These are phyloP conservation scores for Eristalinus aeneus DNA, from an alignment of 2,888 invertebrate genomes.

Conservation along the genomic window DNA sequence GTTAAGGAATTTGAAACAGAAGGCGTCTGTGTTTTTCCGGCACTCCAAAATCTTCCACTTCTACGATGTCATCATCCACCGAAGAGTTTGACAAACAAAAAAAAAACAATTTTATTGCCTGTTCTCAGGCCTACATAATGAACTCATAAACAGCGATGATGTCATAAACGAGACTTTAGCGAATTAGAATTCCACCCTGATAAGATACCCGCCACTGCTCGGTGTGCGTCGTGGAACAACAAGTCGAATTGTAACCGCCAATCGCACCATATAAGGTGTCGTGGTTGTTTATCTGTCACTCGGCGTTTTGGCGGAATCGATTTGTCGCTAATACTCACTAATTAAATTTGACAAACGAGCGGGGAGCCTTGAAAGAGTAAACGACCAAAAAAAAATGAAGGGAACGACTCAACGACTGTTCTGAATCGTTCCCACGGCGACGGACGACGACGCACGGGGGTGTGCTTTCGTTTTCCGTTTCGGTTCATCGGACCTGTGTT, in stretches of 20 bases:
- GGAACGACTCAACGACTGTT: not conserved
- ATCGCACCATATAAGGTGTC: conserved; percentile 39
- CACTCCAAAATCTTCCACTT: not conserved
- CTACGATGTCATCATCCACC: not conserved
- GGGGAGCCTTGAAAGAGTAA: not conserved
- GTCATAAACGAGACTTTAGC: conserved; percentile 50
- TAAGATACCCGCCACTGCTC: conserved; percentile 31
- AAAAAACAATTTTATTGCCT: conserved; percentile 14
- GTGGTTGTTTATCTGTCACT: conserved; percentile 27
- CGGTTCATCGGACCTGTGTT: conserved; percentile 36
- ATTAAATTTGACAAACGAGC: conserved; percentile 35
- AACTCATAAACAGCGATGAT: conserved; percentile 47
- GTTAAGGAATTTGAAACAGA: not conserved
- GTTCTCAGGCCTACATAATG: conserved; percentile 8
- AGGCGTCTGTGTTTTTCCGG: not conserved
- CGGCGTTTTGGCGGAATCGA: conserved; percentile 12
- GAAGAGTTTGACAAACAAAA: not conserved
- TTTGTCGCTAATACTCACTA: conserved; percentile 43
- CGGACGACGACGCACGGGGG: not conserved
- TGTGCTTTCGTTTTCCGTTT: not conserved
- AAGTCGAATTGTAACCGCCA: conserved; percentile 34
- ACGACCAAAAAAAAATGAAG: not conserved
- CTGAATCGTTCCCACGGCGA: not conserved
- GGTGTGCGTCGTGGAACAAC: not conserved
- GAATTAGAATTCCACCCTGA: conserved; percentile 50